Base-by-base conservation (phyloP, 1,140 invertebrate species). In the Zophobas morio region DNA sequence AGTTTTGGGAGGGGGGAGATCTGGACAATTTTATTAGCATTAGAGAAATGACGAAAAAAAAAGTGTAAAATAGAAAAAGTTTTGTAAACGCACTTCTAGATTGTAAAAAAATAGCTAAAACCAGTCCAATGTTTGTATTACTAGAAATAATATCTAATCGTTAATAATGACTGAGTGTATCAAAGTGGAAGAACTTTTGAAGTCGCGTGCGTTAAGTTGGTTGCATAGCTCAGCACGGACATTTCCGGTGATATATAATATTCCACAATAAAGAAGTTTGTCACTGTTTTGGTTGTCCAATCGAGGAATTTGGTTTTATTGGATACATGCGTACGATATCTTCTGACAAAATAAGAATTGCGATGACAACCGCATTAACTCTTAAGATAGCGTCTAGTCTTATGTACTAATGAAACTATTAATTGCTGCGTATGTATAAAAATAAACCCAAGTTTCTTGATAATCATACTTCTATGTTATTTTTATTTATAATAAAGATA, bases 61-160 rank as follows among this genome's bases (percentile, higher is more conserved):
- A 66, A 39, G 42, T 66, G 60, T 42, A 66, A 66, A 66, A 66
- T 66, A 66, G 60, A 66, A 66, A 66, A 51, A 66, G 34, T 66
- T 56, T 71, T 66, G 60, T 66, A 66, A 66, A 57, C 60, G 51
- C 73, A 74, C 40, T 54, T 74, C 4, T 47, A 74, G 54, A 56
- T 74, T 74, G 57, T 46, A 56, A 51, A 53, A 56, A 51, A 53
- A 32, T 76, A 54, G 46, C 34, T 46, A 76, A 63, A 51, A 51
- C 20, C 53, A 66, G 42, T 76, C 54, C 53, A 54, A 76, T 76
- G 39, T 56, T 57, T 56, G 54, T 74, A 47, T 56, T 56, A 56
- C 32, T 60, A 20, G 39, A 36, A 39, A 34, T 56, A 74, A 74
- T 32, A 36, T 49, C 49, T 32, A 73, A 47, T 37, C 54, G 36